Evolutionary conservation across 2,888 invertebrate species (phyloP), one percentile per base, ranked within the genome.

Genomic region (Cosmorhoe ocellata): DNA sequence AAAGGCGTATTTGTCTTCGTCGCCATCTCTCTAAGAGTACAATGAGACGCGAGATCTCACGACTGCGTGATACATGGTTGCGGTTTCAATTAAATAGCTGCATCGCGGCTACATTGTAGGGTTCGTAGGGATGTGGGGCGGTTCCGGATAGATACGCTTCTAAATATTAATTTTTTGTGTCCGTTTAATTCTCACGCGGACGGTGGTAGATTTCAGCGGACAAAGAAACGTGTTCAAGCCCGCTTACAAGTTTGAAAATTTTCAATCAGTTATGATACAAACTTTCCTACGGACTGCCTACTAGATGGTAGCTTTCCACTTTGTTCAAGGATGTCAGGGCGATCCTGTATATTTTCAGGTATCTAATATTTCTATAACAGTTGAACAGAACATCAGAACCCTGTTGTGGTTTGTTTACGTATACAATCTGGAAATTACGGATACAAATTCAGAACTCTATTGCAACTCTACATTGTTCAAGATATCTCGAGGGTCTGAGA

Each of bases 21-120:
- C 61, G 59, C 63, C 61, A 59, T 64, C 62, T 64, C 52, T 50
- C 57, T 47, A 58, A 51, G 48, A 66, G 58, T 58, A 61, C 63
- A 67, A 65, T 65, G 66, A 62, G 62, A 58, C 58, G 63, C 50
- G 58, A 57, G 64, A 66, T 61, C 65, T 59, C 46, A 58, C 51
- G 66, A 62, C 69, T 66, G 66, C 63, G 64, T 69, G 54, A 59
- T 55, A 56, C 68, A 71, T 69, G 66, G 62, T 59, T 63, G 69
- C 40, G 73, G 71, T 73, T 71, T 67, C 67, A 66, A 68, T 69
- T 59, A 66, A 71, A 69, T 63, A 64, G 65, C 66, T 72, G 70
- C 73, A 72, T 50, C 54, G 52, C 48, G 44, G 52, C 50, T 53
- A 51, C 50, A 47, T 58, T 50, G 49, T 52, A 18, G 26, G 51